phyloP scores from a whole-genome alignment of 2,888 invertebrate genomes.

The Metellina segmentata region DNA sequence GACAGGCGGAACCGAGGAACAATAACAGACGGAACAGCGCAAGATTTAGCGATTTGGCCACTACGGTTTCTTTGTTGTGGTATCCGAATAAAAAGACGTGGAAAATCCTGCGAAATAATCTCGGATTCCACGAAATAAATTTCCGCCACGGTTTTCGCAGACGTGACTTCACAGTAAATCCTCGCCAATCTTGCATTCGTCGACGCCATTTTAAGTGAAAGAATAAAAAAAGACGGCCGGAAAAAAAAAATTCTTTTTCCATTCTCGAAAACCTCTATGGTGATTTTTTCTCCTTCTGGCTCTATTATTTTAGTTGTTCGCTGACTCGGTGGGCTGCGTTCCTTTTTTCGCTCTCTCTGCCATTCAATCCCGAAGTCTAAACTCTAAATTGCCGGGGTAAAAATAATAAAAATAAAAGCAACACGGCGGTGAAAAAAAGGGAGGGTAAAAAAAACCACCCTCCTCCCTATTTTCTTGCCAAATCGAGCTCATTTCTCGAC shows the following conservation, averaged over 20 bases:
- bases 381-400: slow-evolving; percentile 62
- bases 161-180: slow-evolving; percentile 69
- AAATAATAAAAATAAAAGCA: slow-evolving; percentile 38
- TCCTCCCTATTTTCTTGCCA: slow-evolving; percentile 63
- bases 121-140: slow-evolving; percentile 68
- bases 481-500: slow-evolving; percentile 75
- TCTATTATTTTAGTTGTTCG: slow-evolving; percentile 70
- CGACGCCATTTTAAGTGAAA: slow-evolving; percentile 74
- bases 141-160: slow-evolving; percentile 64
- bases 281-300: neutral
- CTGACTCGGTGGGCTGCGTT: slow-evolving; percentile 30
- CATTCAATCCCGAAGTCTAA: slow-evolving; percentile 57
- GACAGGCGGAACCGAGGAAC: neutral
- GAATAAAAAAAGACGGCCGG: slow-evolving; percentile 43
- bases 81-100: neutral
- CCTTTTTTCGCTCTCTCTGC: slow-evolving; percentile 25
- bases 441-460: neutral
- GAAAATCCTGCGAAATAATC: slow-evolving; percentile 59
- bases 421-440: slow-evolving; percentile 10
- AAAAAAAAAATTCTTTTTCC: slow-evolving; percentile 23
- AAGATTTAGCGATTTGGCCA: neutral
- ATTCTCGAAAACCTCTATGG: slow-evolving; percentile 60
- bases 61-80: neutral
- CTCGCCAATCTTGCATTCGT: slow-evolving; percentile 68
- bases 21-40: neutral